Conservation (phyloP, 2,113 vertebrate genomes). For the Tylochromis polylepis region DNA sequence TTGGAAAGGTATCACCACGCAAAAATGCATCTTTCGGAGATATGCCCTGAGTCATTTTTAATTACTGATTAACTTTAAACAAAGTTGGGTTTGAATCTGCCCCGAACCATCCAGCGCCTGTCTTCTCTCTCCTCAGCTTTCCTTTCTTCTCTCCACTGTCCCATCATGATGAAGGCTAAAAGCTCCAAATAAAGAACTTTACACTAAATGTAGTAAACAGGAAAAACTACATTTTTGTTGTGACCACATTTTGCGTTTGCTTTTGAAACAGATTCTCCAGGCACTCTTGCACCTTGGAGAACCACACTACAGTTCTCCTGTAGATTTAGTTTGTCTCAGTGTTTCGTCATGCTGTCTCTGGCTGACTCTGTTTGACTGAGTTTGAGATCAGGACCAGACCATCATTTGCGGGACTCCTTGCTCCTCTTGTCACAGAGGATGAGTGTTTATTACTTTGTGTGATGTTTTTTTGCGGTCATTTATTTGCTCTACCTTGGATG, state of each 20-base stretch:
- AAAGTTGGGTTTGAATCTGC: neutral
- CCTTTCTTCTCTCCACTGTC: neutral
- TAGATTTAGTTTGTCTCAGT: neutral
- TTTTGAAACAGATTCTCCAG: neutral
- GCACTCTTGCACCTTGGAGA: neutral
- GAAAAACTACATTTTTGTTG: neutral
- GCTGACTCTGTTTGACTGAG: neutral
- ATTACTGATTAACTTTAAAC: neutral
- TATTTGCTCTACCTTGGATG: neutral
- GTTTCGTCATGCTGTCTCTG: neutral
- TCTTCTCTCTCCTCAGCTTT: neutral
- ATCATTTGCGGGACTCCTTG: neutral
- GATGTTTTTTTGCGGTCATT: neutral
- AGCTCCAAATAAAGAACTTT: neutral
- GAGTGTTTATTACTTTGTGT: neutral
- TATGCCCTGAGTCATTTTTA: neutral
- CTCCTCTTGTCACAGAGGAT: neutral
- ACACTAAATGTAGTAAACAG: neutral
- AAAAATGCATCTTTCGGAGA: neutral
- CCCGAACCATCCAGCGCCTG: neutral
- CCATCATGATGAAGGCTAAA: neutral
- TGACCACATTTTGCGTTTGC: neutral
- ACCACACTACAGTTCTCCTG: neutral
- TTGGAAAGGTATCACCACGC: constrained; percentile 80
- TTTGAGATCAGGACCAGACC: neutral